A percentile compares a stretch with the other conserved stretches of the same genome.
phyloP scores from a whole-genome alignment of 2,113 vertebrate species.

The Caranx ignobilis region DNA sequence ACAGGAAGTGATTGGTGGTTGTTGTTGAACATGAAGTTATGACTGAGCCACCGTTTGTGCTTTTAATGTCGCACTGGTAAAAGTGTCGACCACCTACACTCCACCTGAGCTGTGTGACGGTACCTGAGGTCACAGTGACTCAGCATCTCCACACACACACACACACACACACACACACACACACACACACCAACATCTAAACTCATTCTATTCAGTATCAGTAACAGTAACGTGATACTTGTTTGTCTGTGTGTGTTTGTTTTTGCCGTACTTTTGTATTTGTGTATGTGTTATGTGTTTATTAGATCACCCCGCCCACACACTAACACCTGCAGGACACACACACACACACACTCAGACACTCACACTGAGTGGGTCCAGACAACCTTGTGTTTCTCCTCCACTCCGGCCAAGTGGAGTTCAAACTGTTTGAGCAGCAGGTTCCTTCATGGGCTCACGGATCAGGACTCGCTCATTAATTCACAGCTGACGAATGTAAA shows the following conservation, averaged over 20 bases:
- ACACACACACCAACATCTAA: neutral
- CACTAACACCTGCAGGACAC: conserved; percentile 2
- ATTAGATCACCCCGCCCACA: conserved; percentile 34
- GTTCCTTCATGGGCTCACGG: conserved; percentile 18
- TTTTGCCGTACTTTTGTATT: neutral
- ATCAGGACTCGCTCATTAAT: conserved; percentile 25
- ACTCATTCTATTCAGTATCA: no score
- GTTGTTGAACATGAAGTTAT: no score
- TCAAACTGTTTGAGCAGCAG: conserved; percentile 9
- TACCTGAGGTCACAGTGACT: conserved; percentile 30
- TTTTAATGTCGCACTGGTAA: neutral
- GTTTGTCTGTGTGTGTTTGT: neutral
- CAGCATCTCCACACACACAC: conserved; percentile 19
- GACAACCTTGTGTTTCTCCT: conserved; percentile 48
- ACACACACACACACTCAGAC: neutral
- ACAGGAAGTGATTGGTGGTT: no score
- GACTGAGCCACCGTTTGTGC: no score
- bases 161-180: neutral
- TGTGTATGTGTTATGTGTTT: conserved; percentile 23
- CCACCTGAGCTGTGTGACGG: conserved; percentile 6
- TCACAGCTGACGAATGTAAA: conserved; percentile 41
- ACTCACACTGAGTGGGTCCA: conserved; percentile 27
- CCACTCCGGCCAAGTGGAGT: conserved; percentile 12
- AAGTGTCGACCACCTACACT: conserved; percentile 37
- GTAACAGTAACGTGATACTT: neutral